Conservation (phyloP, 1,140 invertebrate species). For the Physella acuta region DNA sequence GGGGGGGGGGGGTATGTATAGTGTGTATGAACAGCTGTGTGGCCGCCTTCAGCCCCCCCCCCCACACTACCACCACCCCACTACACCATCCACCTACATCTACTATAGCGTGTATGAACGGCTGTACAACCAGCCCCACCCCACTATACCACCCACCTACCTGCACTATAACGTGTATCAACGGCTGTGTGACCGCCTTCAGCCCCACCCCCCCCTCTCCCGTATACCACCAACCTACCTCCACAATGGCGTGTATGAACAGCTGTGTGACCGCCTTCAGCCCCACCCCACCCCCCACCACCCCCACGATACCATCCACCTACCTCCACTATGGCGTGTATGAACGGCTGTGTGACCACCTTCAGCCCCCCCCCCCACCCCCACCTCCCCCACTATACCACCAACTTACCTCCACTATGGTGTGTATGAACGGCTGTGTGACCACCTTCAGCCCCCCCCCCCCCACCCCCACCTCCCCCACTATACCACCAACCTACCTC, state of each 20-base stretch:
- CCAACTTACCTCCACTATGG: neutral
- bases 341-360: no score
- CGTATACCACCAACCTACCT: constrained; percentile 42
- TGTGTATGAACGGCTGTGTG: no score
- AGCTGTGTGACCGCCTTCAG: constrained; percentile 63
- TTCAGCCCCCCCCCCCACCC: no score
- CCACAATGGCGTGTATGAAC: constrained; percentile 59
- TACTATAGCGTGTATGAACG: neutral
- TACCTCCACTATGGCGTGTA: no score
- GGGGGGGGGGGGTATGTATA: neutral
- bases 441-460: neutral
- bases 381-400: neutral
- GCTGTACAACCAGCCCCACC: no score
- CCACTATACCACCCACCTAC: no score
- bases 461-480: no score
- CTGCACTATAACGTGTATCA: no score
- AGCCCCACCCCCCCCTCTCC: no score
- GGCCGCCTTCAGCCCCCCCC: no score
- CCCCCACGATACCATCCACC: constrained; percentile 47
- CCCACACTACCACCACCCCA: no score
- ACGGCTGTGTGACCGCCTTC: neutral
- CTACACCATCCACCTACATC: neutral
- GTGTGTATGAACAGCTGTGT: neutral
- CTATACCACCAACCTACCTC: constrained; percentile 42
- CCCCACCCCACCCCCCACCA: constrained; percentile 43